phyloP scores from a whole-genome alignment of 2,797 vertebrate genomes.

The Bovichtus variegatus region DNA sequence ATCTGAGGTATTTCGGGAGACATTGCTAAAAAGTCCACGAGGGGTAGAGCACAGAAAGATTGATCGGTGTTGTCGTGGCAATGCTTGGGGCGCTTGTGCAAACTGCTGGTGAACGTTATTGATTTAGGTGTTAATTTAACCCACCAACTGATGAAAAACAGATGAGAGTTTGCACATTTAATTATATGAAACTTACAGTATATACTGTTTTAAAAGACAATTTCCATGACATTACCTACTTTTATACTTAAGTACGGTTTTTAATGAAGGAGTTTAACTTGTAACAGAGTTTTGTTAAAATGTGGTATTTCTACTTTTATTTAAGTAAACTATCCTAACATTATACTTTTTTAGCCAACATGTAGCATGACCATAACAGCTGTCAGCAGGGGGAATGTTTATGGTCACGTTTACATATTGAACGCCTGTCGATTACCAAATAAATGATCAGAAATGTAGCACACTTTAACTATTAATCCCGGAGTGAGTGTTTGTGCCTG shows the following conservation, averaged over 20 bases:
- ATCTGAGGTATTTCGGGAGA: constrained; percentile 37
- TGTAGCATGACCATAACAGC: background rate
- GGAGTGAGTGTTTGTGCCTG: background rate
- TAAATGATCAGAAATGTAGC: background rate
- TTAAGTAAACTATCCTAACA: background rate
- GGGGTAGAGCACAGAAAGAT: background rate
- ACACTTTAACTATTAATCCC: constrained; percentile 1
- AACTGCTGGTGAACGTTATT: background rate
- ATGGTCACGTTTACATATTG: background rate
- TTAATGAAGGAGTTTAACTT: no score
- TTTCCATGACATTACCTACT: no score
- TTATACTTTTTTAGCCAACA: constrained; percentile 6
- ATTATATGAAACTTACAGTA: background rate
- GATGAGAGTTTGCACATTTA: background rate
- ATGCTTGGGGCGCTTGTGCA: background rate
- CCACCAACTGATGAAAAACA: background rate
- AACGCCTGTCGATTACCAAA: background rate
- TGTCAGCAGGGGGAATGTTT: background rate
- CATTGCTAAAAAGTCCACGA: constrained; percentile 27
- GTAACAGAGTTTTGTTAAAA: no score
- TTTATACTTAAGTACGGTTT: no score
- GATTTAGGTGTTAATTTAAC: constrained; percentile 11
- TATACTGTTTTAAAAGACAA: no score
- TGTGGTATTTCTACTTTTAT: no score
- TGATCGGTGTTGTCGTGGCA: constrained; percentile 8